Conservation (phyloP, 2,113 vertebrate genomes). For the Syngnathus floridae region DNA sequence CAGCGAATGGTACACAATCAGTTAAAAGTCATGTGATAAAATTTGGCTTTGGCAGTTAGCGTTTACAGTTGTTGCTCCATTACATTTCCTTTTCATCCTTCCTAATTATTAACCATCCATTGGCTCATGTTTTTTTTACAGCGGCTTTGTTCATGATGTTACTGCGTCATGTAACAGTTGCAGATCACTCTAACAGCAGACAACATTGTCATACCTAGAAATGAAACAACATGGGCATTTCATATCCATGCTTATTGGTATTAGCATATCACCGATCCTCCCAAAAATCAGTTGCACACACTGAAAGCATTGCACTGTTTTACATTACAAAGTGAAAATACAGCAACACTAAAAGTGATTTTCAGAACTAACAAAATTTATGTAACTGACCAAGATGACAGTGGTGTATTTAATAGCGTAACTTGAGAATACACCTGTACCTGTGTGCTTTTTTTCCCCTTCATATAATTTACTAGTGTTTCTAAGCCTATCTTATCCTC, state of each 20-base stretch:
- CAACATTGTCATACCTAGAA: not conserved
- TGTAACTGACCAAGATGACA: too few species aligned
- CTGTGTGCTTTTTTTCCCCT: too few species aligned
- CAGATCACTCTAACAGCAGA: not conserved
- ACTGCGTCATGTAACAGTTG: not conserved
- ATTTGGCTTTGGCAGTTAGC: not conserved
- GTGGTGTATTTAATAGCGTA: too few species aligned
- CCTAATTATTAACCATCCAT: conserved; percentile 31
- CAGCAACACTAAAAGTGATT: too few species aligned
- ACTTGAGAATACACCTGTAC: too few species aligned
- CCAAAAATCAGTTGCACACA: not conserved
- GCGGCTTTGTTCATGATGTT: conserved; percentile 21
- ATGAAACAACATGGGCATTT: not conserved
- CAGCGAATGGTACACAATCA: conserved; percentile 12
- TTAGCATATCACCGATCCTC: not conserved
- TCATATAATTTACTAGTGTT: too few species aligned
- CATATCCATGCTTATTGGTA: not conserved
- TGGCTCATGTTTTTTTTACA: conserved; percentile 14
- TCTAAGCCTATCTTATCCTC: too few species aligned
- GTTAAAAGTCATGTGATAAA: conserved; percentile 13
- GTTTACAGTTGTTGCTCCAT: conserved; percentile 6
- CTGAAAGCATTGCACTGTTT: not conserved
- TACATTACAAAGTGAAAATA: not conserved
- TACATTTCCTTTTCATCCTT: conserved; percentile 27
- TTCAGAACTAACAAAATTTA: too few species aligned